Percentiles rank a stretch among this genome's conserved stretches.
These are phyloP conservation scores for Danaus plexippus DNA, from an alignment of 1,140 invertebrate species.

Conservation along the genomic window DNA sequence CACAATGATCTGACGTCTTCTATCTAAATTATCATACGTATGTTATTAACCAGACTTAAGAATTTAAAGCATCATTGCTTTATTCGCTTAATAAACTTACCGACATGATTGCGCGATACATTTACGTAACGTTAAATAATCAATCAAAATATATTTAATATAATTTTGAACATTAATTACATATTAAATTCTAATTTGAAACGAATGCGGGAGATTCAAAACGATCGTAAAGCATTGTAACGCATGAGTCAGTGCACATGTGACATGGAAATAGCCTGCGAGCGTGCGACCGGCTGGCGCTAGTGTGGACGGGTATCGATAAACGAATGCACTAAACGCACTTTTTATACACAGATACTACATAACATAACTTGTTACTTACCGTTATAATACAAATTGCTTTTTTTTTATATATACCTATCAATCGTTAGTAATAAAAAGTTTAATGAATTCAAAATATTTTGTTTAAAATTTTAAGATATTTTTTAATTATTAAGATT, in stretches of 20 bases:
- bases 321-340: conserved; percentile 6
- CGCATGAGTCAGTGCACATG: conserved; percentile 64
- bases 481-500: too few species aligned
- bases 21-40: too few species aligned
- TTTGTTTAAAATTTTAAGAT: too few species aligned
- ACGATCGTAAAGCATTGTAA: conserved; percentile 49
- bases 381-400: background rate
- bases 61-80: too few species aligned
- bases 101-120: background rate
- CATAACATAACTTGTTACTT: too few species aligned
- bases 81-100: too few species aligned
- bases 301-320: conserved; percentile 53
- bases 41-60: conserved; percentile 1
- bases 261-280: conserved; percentile 60
- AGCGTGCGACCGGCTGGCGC: conserved; percentile 61
- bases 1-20: too few species aligned
- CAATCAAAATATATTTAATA: background rate
- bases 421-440: background rate
- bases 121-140: background rate
- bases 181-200: conserved; percentile 33
- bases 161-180: conserved; percentile 7
- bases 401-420: conserved; percentile 2
- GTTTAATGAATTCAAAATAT: background rate
- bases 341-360: too few species aligned
- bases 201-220: conserved; percentile 37